Conservation (phyloP, 1,140 invertebrate genomes). For the Pinna nobilis region DNA sequence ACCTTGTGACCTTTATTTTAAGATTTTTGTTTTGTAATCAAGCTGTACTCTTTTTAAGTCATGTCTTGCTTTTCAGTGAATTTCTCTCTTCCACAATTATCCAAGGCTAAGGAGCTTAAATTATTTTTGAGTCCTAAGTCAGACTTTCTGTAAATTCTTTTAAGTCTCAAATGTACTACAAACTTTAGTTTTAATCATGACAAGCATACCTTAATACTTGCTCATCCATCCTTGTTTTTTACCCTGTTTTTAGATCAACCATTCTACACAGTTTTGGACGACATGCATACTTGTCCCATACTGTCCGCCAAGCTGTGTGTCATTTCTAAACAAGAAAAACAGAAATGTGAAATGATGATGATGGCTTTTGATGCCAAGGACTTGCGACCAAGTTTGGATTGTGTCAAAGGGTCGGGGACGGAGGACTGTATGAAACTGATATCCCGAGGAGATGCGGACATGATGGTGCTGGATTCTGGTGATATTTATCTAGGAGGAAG, state of each 20-base stretch:
- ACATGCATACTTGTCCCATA: conserved; percentile 69
- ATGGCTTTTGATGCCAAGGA: conserved; percentile 88
- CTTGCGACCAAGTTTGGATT: conserved; percentile 89
- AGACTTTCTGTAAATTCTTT: too few species aligned
- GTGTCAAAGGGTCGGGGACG: conserved; percentile 88
- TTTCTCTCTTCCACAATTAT: too few species aligned
- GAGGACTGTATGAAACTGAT: conserved; percentile 91
- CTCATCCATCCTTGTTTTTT: background rate
- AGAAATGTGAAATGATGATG: conserved; percentile 96
- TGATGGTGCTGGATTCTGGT: conserved; percentile 73
- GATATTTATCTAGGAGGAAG: conserved; percentile 73
- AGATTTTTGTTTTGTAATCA: too few species aligned
- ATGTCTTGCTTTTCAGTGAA: too few species aligned
- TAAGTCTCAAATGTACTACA: too few species aligned
- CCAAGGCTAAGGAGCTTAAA: too few species aligned
- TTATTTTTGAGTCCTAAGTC: too few species aligned
- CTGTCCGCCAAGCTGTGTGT: conserved; percentile 80
- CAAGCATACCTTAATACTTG: background rate
- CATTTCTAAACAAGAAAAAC: conserved; percentile 90
- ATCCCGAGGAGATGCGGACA: conserved; percentile 81
- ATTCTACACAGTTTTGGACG: conserved; percentile 55
- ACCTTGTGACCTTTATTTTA: too few species aligned
- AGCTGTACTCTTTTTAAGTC: too few species aligned
- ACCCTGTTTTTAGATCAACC: conserved; percentile 59
- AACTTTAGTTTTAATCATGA: too few species aligned